Evolutionary conservation across 2,888 invertebrate species (phyloP).

Genomic region (Molorchus minor): DNA sequence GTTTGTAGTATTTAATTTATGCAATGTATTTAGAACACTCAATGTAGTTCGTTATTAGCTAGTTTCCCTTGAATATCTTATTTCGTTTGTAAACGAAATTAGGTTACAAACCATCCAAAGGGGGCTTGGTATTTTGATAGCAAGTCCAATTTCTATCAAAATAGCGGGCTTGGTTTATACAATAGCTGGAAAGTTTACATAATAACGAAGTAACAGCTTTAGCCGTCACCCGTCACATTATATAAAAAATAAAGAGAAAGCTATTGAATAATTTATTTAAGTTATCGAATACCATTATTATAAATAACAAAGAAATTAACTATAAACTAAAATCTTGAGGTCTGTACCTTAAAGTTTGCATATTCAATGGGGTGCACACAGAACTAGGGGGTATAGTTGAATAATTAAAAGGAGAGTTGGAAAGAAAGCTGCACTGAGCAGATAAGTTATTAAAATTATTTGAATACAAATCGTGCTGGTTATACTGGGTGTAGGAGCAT

Average conservation of each 20-base stretch:
- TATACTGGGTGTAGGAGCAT: conserved; percentile 57
- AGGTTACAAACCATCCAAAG: too few species aligned
- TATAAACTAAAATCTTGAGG: conserved; percentile 57
- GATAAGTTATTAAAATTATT: conserved; percentile 50
- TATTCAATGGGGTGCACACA: conserved; percentile 56
- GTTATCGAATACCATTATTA: conserved; percentile 9
- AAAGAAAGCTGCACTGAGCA: conserved; percentile 55
- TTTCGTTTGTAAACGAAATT: too few species aligned
- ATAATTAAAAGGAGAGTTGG: conserved; percentile 56
- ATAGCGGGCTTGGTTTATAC: too few species aligned
- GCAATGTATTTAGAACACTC: too few species aligned
- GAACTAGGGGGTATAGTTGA: conserved; percentile 50
- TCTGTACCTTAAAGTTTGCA: conserved; percentile 55
- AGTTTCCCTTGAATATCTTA: too few species aligned
- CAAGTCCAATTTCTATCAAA: too few species aligned
- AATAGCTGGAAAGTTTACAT: too few species aligned
- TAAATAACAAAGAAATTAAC: conserved; percentile 7
- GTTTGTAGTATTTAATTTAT: too few species aligned
- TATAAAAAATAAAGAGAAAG: not conserved
- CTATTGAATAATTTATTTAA: conserved; percentile 20
- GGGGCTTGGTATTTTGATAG: too few species aligned
- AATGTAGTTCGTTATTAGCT: too few species aligned
- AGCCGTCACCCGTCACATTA: too few species aligned
- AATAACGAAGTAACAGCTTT: too few species aligned
- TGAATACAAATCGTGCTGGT: conserved; percentile 55